These are phyloP conservation scores for Oscheius sp. DNA, from an alignment of 2,888 invertebrate genomes.

Conservation along the genomic window DNA sequence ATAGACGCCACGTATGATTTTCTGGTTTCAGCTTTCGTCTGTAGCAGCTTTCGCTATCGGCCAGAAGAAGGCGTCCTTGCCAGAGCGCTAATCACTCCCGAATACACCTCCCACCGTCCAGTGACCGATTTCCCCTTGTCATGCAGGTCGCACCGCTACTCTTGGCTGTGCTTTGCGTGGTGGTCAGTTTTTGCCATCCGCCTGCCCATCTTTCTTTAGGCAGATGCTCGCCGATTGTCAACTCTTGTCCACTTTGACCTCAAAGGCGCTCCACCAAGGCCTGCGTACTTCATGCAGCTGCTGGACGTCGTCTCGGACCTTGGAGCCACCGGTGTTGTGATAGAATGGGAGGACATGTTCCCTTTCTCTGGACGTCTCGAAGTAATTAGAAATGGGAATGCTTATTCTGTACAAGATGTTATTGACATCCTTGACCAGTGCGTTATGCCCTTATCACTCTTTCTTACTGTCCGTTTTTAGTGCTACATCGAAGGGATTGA, in stretches of 20 bases:
- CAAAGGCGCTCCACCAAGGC: constrained; percentile 54
- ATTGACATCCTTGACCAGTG: constrained; percentile 70
- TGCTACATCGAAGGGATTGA: constrained; percentile 77
- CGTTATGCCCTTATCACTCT: constrained; percentile 39
- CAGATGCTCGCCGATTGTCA: neutral
- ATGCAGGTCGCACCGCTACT: constrained; percentile 32
- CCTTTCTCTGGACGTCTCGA: constrained; percentile 80
- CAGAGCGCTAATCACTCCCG: constrained; percentile 35
- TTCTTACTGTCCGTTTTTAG: constrained; percentile 30
- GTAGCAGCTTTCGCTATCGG: constrained; percentile 35
- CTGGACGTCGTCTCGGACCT: constrained; percentile 76
- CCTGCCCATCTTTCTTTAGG: neutral
- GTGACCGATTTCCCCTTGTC: constrained; percentile 28
- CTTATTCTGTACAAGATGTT: constrained; percentile 81
- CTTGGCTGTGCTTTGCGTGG: constrained; percentile 3
- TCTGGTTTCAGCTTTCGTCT: constrained; percentile 34
- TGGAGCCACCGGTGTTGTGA: constrained; percentile 83
- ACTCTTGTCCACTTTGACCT: constrained; percentile 26
- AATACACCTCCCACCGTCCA: constrained; percentile 33
- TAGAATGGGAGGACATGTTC: constrained; percentile 90
- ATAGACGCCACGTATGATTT: constrained; percentile 24
- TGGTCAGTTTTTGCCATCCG: neutral
- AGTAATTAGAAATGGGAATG: constrained; percentile 80
- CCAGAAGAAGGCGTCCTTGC: constrained; percentile 34
- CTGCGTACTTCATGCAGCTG: constrained; percentile 76